These are phyloP conservation scores for Pyrrhosoma nymphula DNA, from an alignment of 2,888 invertebrate species.

Conservation along the genomic window DNA sequence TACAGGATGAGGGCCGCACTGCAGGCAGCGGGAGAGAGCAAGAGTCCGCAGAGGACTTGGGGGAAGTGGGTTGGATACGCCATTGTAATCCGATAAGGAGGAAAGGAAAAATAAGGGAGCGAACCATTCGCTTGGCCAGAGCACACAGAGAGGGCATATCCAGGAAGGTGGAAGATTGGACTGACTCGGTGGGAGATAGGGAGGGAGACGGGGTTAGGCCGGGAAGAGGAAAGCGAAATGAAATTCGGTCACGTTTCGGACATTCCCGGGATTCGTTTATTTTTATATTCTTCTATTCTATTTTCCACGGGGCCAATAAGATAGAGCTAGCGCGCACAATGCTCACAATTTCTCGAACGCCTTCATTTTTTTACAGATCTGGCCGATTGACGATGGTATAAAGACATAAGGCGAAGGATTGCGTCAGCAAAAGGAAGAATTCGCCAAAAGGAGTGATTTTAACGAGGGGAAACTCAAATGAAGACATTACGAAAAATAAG, in stretches of 20 bases:
- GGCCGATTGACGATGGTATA: too few species aligned
- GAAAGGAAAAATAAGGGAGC: neutral
- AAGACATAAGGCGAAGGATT: too few species aligned
- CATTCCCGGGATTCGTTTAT: neutral
- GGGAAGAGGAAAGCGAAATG: neutral
- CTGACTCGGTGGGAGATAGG: neutral
- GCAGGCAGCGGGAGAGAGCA: neutral
- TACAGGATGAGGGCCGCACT: neutral
- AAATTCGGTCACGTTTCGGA: slow-evolving; percentile 23
- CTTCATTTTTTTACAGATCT: neutral
- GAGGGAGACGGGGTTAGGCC: neutral
- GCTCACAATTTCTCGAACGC: neutral
- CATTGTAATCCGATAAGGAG: slow-evolving; percentile 29
- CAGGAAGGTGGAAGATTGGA: neutral
- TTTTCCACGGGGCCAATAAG: too few species aligned
- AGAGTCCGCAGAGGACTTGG: neutral
- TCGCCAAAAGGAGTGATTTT: too few species aligned
- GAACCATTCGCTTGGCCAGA: neutral
- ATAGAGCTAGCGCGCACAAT: neutral
- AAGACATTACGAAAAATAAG: too few species aligned
- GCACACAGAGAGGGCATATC: neutral
- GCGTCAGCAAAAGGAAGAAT: too few species aligned
- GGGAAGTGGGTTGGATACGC: neutral
- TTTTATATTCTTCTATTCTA: neutral
- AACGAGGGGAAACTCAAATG: too few species aligned